Percentiles rank a stretch among this genome's conserved stretches.
phyloP scores from a whole-genome alignment of 1,140 invertebrate genomes.

The Monochamus saltuarius region DNA sequence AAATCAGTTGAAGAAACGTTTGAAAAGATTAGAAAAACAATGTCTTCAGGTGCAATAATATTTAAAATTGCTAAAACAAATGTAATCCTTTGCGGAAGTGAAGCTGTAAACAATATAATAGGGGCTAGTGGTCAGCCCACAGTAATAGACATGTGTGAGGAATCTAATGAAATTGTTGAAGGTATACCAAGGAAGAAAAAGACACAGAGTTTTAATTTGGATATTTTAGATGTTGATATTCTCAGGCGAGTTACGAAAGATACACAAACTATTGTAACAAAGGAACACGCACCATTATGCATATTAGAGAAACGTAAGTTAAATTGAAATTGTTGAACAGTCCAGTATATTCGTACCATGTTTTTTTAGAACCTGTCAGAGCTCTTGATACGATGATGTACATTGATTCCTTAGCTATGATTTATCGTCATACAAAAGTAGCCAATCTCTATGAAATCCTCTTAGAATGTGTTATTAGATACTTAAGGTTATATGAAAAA shows the following conservation, averaged over 20 bases:
- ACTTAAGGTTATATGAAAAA: constrained; percentile 62
- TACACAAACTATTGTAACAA: constrained; percentile 21
- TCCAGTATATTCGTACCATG: not conserved
- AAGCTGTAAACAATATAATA: constrained; percentile 56
- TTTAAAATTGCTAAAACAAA: constrained; percentile 62
- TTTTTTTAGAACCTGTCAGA: constrained; percentile 52
- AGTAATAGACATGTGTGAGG: constrained; percentile 59
- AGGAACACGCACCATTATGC: constrained; percentile 46
- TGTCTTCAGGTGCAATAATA: constrained; percentile 64
- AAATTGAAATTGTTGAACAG: not conserved
- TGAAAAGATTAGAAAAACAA: constrained; percentile 54
- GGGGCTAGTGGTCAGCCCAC: constrained; percentile 56
- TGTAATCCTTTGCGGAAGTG: constrained; percentile 60
- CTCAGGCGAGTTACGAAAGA: constrained; percentile 50
- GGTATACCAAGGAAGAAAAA: constrained; percentile 54
- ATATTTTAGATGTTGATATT: constrained; percentile 52
- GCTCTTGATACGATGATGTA: constrained; percentile 60
- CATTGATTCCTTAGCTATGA: constrained; percentile 71
- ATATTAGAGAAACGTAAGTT: constrained; percentile 48
- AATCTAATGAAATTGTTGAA: constrained; percentile 46
- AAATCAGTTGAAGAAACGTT: constrained; percentile 48
- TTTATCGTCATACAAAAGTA: constrained; percentile 63
- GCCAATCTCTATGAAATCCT: constrained; percentile 68
- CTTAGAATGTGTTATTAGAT: constrained; percentile 70
- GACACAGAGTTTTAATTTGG: constrained; percentile 49